Evolutionary conservation across 2,888 invertebrate genomes (phyloP), one percentile per base, ranked within the genome.

Genomic region (Amphipyra tragopoginis): DNA sequence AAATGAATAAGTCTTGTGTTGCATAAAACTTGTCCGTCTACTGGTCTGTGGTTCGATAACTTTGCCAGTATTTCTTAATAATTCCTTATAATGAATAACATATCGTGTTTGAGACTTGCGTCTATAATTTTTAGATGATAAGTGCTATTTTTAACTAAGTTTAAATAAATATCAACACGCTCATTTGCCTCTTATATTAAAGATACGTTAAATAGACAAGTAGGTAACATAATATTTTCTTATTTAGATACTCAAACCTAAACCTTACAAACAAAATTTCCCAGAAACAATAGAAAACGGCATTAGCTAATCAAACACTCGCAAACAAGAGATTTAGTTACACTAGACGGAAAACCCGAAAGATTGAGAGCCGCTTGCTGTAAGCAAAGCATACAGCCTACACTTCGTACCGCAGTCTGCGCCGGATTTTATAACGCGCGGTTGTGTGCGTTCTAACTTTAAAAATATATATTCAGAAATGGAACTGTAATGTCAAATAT

Each of bases 331-430:
- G 40, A 21, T 61, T 76, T 65, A 51, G 59, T 58, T 52, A 66
- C 50, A 58, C 58, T 68, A 65, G 29, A 64, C 61, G 65, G 72
- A 80, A 84, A 80, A 65, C 54, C 68, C 58, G 14, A 39, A 71
- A 86, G 84, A 86, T 93, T 92, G 90, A 89, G 91, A 86, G 79
- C 52, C 91, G 74, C 72, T 83, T 80, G 73, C 73, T 58, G 63
- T 69, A 79, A 84, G 81, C 84, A 84, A 85, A 82, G 81, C 83
- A 79, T 82, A 85, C 87, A 87, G 88, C 88, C 87, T 88, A 85
- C 52, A 45, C 45, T 59, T 48, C 13, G 56, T 60, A 58, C 67
- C 79, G 76, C 78, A 77, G 77, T 77, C 87, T 77, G 83, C 82
- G 81, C 55, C 76, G 61, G 77, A 64, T 58, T 70, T 80, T 82